Conservation (phyloP, 1,140 invertebrate genomes). For the Wasmannia auropunctata region DNA sequence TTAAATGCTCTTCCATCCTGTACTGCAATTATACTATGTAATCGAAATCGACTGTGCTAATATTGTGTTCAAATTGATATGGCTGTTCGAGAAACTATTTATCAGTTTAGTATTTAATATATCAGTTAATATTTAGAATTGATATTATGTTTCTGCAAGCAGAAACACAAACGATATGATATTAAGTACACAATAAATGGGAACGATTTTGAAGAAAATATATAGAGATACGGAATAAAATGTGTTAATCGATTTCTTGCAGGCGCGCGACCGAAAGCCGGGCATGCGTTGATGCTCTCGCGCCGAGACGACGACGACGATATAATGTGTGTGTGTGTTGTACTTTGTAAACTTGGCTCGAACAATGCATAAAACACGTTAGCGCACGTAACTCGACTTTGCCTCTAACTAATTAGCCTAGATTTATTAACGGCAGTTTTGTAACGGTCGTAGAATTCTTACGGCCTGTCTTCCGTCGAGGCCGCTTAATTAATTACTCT, state of each 20-base stretch:
- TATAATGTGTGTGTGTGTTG: neutral
- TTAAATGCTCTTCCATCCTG: neutral
- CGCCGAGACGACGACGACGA: neutral
- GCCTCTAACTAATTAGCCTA: conserved; percentile 51
- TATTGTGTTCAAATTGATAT: neutral
- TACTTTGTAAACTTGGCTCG: conserved; percentile 35
- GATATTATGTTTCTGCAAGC: neutral
- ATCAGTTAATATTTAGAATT: neutral
- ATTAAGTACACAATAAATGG: neutral
- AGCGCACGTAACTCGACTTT: conserved; percentile 9
- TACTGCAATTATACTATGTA: neutral
- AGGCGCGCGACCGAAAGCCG: neutral
- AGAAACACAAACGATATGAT: neutral
- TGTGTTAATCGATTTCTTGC: conserved; percentile 26
- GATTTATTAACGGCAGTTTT: conserved; percentile 60
- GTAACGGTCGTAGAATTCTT: conserved; percentile 55
- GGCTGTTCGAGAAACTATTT: neutral
- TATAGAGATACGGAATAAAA: neutral
- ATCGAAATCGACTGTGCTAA: neutral
- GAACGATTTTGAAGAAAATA: neutral
- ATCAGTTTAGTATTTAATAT: neutral
- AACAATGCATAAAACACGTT: conserved; percentile 47
- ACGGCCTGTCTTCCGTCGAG: conserved; percentile 30
- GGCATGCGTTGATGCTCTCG: neutral
- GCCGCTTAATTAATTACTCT: conserved; percentile 49